Base-by-base conservation (phyloP, 2,888 invertebrate genomes). In the Agrenia bidenticulata region DNA sequence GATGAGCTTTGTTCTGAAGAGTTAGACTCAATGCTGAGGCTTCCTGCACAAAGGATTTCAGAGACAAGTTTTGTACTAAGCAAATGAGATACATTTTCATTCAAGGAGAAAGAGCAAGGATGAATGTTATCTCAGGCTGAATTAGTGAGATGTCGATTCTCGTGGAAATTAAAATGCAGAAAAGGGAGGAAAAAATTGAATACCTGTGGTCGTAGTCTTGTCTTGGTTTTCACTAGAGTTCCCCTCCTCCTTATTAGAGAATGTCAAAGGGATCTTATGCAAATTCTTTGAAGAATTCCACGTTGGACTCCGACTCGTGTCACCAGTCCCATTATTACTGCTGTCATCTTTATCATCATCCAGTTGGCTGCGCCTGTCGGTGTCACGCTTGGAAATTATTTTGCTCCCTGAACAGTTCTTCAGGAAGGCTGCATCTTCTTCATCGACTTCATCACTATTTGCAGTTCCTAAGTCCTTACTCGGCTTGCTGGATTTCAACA, bases 1-100 rank as follows among this genome's bases (percentile, higher is more conserved):
- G 66, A 51, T 66, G 63, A 63, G 54, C 66, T 49, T 62, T 63
- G 50, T 55, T 59, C 56, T 59, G 49, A 59, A 59, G 66, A 55
- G 59, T 4, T 4, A 11, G 11, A 4, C 11, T 32, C 32, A 32
- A 7, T 32, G 11, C 32, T 32, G 32, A 7, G 62, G 49, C 59
- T 51, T 27, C 55, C 63, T 24, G 57, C 62, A 32, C 4, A 32
- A 11, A 32, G 32, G 32, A 32, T 32, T 32, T 32, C 11, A 4
- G 11, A 32, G 32, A 32, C 32, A 4, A 4, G 32, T 32, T 32
- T 32, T 11, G 11, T 32, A 32, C 11, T 32, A 32, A 7, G 4
- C 32, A 32, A 32, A 32, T 32, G 32, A 32, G 4, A 32, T 32
- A 32, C 32, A 32, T 32, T n/a, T n/a, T n/a, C n/a, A n/a, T n/a